Evolutionary conservation across 2,113 vertebrate species (phyloP), one percentile per base, ranked within the genome.

Genomic region (Elephantulus edwardii): DNA sequence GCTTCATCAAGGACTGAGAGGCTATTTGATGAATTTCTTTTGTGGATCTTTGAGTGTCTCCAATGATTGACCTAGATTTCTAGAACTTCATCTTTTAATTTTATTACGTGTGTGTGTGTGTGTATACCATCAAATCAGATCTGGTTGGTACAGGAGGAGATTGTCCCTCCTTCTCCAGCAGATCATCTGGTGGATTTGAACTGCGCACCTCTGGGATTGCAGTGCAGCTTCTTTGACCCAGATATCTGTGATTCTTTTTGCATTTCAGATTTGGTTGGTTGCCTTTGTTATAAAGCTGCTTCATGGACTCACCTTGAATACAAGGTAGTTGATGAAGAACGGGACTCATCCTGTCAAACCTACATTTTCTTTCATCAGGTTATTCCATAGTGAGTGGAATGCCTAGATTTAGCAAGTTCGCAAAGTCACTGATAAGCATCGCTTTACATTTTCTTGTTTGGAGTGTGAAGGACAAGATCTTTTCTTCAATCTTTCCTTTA

Each of bases 401-500:
- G 30, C 75, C 44, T 24, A n/a, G 50, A 30, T 58, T 93, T 50
- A 10, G 48, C 48, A 50, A 50, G 48, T 33, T 62, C 60, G 58
- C 48, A 79, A 90, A 17, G 46, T 90, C 52, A 6, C 58, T 76
- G 70, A 92, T 71, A 80, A 79, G 50, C 71, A 83, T 83, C 3
- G 2, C 38, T 38, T 54, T 89, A 38, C 88, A 6, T 86, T 83
- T 17, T 58, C 20, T 58, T 66, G 56, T n/a, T 58, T 35, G 17
- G 30, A 14, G 62, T 64, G 40, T 77, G 76, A 6, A 83, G 35
- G 46, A 48, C 40, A 83, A 86, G 38, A 40, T 68, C 22, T 83
- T 85, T 83, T 82, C 48, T 90, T 92, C 26, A 71, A 78, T n/a
- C 11, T 52, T 83, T 80, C 38, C 89, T 44, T 92, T n/a, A 78